phyloP scores from a whole-genome alignment of 2,113 vertebrate genomes.

The Pelusios castaneus region DNA sequence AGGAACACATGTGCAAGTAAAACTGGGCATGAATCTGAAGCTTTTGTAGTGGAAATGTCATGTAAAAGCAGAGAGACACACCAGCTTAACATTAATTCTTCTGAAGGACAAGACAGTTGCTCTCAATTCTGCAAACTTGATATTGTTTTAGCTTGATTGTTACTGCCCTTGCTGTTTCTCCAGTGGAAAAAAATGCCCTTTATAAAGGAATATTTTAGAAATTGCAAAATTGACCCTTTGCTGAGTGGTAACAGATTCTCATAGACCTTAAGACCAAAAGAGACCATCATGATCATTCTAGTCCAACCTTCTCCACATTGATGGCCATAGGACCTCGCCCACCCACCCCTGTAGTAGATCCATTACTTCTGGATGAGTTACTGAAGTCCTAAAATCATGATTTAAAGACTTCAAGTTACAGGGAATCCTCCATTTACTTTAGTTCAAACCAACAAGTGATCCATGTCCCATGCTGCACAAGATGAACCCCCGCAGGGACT shows the following conservation, averaged over 20 bases:
- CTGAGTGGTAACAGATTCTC: neutral
- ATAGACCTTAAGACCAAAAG: neutral
- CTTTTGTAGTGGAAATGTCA: neutral
- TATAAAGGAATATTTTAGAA: neutral
- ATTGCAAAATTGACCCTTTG: neutral
- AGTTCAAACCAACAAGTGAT: neutral
- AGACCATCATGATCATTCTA: neutral
- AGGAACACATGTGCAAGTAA: neutral
- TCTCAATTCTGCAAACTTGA: neutral
- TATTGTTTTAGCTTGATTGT: constrained; percentile 22
- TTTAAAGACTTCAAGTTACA: neutral
- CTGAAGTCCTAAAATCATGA: neutral
- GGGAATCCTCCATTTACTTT: neutral
- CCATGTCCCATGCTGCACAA: neutral
- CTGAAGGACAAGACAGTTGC: neutral
- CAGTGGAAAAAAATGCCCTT: neutral
- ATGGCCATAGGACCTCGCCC: neutral
- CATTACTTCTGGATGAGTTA: neutral
- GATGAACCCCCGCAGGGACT: neutral
- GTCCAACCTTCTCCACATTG: neutral
- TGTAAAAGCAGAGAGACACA: neutral
- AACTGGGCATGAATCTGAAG: neutral
- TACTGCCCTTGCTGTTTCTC: neutral
- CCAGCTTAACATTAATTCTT: neutral
- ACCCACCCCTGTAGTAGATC: neutral